Conservation (phyloP, 2,113 vertebrate species). For the Dromaius novaehollandiae region DNA sequence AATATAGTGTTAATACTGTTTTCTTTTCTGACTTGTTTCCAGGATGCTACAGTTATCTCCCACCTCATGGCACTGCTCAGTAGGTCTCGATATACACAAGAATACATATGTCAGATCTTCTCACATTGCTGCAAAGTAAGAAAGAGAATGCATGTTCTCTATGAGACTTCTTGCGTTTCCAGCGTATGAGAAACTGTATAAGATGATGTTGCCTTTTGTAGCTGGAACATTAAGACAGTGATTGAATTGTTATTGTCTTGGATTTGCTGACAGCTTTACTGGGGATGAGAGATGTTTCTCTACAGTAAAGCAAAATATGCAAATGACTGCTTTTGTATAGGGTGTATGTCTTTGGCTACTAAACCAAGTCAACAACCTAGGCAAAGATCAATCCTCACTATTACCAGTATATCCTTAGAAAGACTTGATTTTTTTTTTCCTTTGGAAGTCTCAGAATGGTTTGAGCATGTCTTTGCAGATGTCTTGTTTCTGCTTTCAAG, state of each 20-base stretch:
- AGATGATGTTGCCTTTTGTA: not conserved
- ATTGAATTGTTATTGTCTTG: not conserved
- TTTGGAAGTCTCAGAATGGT: not conserved
- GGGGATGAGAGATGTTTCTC: accelerated
- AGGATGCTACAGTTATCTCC: slow-evolving; percentile 96
- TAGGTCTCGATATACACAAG: slow-evolving; percentile 92
- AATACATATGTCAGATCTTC: slow-evolving; percentile 99
- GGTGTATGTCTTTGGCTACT: not conserved
- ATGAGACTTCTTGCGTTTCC: not conserved
- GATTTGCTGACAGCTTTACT: not conserved
- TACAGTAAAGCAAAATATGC: not conserved
- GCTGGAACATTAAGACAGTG: not conserved
- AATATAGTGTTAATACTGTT: slow-evolving; percentile 16
- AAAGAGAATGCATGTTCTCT: slow-evolving; percentile 30
- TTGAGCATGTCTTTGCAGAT: not conserved
- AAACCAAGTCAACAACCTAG: not conserved
- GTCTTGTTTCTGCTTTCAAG: not conserved
- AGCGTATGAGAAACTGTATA: not conserved
- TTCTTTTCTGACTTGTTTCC: slow-evolving; percentile 42
- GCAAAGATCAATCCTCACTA: not conserved
- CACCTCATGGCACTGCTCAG: slow-evolving; percentile 96
- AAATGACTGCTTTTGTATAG: not conserved
- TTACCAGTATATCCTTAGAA: not conserved
- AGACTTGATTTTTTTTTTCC: not conserved
- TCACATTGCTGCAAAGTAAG: slow-evolving; percentile 99